Percentiles rank a stretch among this genome's conserved stretches.
Evolutionary conservation across 2,797 vertebrate species (phyloP).

Genomic region (Oreochromis grahami): DNA sequence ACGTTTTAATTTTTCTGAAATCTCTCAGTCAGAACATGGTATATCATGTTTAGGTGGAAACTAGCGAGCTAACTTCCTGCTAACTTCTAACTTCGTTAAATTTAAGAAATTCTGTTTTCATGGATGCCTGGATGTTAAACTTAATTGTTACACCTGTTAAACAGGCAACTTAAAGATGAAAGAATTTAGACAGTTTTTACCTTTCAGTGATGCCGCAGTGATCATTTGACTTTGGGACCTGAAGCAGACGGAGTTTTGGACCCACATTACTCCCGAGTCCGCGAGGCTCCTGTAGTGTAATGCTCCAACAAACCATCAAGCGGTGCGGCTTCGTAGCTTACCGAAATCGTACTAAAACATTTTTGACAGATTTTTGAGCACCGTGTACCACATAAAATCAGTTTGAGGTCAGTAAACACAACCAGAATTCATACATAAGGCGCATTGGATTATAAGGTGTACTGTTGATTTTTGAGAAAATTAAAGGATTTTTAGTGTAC

Average conservation of each 20-base stretch:
- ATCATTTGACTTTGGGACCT: neutral
- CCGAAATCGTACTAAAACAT: neutral
- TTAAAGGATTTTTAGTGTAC: neutral
- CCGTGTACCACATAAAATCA: neutral
- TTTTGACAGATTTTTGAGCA: neutral
- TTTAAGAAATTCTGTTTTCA: neutral
- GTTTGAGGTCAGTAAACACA: too few relatives aligned
- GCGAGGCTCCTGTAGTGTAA: neutral
- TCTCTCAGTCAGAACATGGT: neutral
- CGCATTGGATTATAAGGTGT: fast-evolving
- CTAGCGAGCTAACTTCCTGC: neutral
- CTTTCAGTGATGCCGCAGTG: neutral
- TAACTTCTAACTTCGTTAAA: neutral
- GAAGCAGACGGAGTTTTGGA: fast-evolving
- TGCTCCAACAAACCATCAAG: neutral
- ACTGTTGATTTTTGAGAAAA: neutral
- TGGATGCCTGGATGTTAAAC: neutral
- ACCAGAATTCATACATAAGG: neutral
- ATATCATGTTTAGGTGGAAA: neutral
- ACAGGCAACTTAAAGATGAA: neutral
- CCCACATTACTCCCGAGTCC: neutral
- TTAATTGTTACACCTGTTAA: neutral
- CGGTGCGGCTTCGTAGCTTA: neutral
- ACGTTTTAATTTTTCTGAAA: neutral
- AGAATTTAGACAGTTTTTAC: neutral